Conservation (phyloP, 1,140 invertebrate genomes). For the Drosophila pachea region DNA sequence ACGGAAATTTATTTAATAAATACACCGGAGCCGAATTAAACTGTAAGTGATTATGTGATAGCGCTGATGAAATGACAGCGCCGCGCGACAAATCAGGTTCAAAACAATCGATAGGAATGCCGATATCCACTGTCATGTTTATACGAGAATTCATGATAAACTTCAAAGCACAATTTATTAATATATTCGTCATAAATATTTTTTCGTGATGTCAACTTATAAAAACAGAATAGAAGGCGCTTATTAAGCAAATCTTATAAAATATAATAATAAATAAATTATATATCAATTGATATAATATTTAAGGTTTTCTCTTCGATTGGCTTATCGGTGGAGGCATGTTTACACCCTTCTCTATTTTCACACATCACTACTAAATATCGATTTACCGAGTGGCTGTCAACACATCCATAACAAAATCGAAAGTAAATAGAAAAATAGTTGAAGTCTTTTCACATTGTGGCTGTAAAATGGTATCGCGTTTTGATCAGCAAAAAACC, state of each 20-base stretch:
- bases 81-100: slow-evolving; percentile 25
- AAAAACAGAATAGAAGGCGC: too few relatives aligned
- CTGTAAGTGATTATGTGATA: slow-evolving; percentile 69
- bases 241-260: too few relatives aligned
- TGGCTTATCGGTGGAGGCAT: too few relatives aligned
- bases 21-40: slow-evolving; percentile 41
- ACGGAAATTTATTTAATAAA: slow-evolving; percentile 38
- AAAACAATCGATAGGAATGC: slow-evolving; percentile 23
- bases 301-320: too few relatives aligned
- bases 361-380: slow-evolving; percentile 10
- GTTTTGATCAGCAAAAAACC: slow-evolving; percentile 75
- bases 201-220: too few relatives aligned
- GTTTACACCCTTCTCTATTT: slow-evolving; percentile 1
- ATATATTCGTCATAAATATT: too few relatives aligned
- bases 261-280: too few relatives aligned
- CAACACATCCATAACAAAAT: slow-evolving; percentile 20
- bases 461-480: slow-evolving; percentile 57
- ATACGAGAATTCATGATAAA: too few relatives aligned
- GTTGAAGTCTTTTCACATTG: background rate
- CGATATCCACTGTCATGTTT: background rate
- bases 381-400: slow-evolving; percentile 24
- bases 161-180: too few relatives aligned
- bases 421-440: slow-evolving; percentile 36
- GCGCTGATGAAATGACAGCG: slow-evolving; percentile 55
- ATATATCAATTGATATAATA: too few relatives aligned